Base-by-base conservation (phyloP, 2,888 invertebrate species). In the Ectemnius continuus region DNA sequence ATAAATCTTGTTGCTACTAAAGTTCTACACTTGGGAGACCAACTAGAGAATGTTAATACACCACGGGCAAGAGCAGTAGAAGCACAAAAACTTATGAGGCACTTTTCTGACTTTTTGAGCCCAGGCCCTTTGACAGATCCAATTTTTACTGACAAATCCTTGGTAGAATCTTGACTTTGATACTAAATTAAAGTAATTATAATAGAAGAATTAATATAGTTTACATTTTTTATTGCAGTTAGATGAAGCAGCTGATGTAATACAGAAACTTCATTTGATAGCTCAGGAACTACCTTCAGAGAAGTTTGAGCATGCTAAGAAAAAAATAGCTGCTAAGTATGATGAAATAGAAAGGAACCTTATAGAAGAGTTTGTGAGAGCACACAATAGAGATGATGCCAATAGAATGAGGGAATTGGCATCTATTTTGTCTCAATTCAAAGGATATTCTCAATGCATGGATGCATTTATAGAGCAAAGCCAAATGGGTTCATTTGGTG, bases 11-110 rank as follows among this genome's bases (percentile, higher is more conserved):
- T 99, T 59, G 99, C 99, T 0, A 98, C 98, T 0, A 97, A 99
- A 91, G 99, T 99, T 0, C 94, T 99, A 61, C 99, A 99, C 91
- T 93, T 99, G n/a, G 99, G 99, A 0, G 99, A 99, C 91, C 99
- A 99, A 89, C 92, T 99, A 59, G 99, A 99, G 86, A 98, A 97
- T 79, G 98, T 99, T 0, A 97, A 99, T 88, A 97, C 97, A 0
- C 99, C 99, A 0, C 92, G 99, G 70, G 96, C 98, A 16, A 93
- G 99, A 72, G 98, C 98, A 0, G 97, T 97, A 0, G 99, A 99
- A 87, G 99, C 99, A 0, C 95, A 98, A 86, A 96, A 97, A 87
- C 91, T 99, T 26, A 95, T 99, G 92, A 96, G 95, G 70, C 96
- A 97, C 90, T 96, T 99, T 91, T 95, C 96, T 2, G 98, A 98